phyloP scores from a whole-genome alignment of 2,797 vertebrate species.

The Thamnophis elegans region DNA sequence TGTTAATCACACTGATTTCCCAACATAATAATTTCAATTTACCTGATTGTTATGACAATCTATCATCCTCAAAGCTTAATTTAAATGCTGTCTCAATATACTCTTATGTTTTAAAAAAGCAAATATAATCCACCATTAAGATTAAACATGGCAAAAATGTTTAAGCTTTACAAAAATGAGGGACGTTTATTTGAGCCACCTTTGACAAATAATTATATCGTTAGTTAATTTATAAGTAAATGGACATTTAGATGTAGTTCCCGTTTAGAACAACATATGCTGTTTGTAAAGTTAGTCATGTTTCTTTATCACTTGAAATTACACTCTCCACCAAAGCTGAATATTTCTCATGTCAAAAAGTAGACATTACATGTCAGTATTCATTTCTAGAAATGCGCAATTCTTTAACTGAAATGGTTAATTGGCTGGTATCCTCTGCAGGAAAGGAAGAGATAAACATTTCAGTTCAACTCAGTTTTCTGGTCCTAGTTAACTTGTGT shows the following conservation, averaged over 20 bases:
- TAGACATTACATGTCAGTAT: slow-evolving; percentile 13
- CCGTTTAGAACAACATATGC: neutral
- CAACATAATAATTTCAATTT: neutral
- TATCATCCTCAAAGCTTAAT: neutral
- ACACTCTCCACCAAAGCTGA: slow-evolving; percentile 26
- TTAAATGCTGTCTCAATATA: slow-evolving; percentile 4
- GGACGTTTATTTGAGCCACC: neutral
- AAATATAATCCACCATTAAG: neutral
- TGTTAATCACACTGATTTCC: neutral
- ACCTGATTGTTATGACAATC: neutral
- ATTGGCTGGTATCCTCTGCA: slow-evolving; percentile 61
- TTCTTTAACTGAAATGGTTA: slow-evolving; percentile 67
- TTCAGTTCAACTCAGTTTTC: slow-evolving; percentile 67
- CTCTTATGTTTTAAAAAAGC: neutral
- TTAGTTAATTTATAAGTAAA: neutral
- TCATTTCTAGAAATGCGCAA: slow-evolving; percentile 32
- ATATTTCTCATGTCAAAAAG: slow-evolving; percentile 16
- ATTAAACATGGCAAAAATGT: rapidly evolving
- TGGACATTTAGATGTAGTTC: neutral
- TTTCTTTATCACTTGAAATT: slow-evolving; percentile 27
- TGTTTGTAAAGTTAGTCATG: neutral
- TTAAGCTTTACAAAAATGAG: neutral
- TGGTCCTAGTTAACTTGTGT: slow-evolving; percentile 67
- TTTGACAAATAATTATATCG: neutral
- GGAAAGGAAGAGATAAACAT: slow-evolving; percentile 70